A percentile compares a stretch with the other conserved stretches of the same genome.
These are phyloP conservation scores for Heliothis subflexa DNA, from an alignment of 1,140 invertebrate genomes.

Conservation along the genomic window DNA sequence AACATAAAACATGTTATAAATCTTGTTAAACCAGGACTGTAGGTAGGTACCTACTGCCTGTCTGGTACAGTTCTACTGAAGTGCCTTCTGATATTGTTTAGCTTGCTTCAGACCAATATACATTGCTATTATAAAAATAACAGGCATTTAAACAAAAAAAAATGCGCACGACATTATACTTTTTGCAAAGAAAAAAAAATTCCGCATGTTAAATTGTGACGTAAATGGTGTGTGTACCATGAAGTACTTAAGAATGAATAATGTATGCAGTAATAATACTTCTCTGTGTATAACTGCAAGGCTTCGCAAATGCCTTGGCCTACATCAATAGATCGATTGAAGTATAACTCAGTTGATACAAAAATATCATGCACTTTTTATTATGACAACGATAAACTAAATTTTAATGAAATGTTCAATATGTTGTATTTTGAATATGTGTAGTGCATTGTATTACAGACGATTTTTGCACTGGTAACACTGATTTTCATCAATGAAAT, in stretches of 20 bases:
- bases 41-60: not conserved
- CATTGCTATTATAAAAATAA: not conserved
- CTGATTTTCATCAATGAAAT: no score
- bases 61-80: not conserved
- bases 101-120: not conserved
- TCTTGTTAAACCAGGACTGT: not conserved
- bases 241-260: not conserved
- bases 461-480: slow-evolving; percentile 3
- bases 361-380: not conserved
- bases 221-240: not conserved
- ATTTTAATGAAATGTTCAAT: not conserved
- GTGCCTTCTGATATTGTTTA: slow-evolving; percentile 2
- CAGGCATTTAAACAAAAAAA: not conserved
- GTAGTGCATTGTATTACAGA: not conserved
- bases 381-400: not conserved
- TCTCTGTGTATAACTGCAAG: slow-evolving; percentile 29
- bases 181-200: not conserved
- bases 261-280: not conserved
- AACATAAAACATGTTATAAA: not conserved
- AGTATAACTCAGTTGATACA: slow-evolving; percentile 1
- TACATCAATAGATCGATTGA: slow-evolving; percentile 21
- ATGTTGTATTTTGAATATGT: not conserved
- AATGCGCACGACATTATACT: not conserved
- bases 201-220: not conserved
- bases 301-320: slow-evolving; percentile 28